These are phyloP conservation scores for Eubasilissa splendida DNA, from an alignment of 2,888 invertebrate genomes.

Conservation along the genomic window DNA sequence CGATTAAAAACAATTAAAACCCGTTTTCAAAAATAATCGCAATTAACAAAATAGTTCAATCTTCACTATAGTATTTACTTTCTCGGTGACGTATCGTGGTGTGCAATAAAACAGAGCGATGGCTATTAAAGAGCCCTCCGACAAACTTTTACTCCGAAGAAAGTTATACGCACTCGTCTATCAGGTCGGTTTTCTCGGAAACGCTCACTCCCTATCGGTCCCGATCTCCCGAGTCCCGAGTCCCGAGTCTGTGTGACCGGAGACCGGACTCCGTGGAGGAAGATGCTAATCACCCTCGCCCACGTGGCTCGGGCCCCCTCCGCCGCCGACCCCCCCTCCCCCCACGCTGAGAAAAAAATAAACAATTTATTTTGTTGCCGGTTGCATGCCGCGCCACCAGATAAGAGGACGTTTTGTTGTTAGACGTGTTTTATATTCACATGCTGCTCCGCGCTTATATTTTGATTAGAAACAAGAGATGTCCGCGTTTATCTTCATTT, in stretches of 20 bases:
- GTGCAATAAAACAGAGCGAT: too few species aligned
- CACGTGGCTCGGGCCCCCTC: neutral
- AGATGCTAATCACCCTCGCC: constrained; percentile 27
- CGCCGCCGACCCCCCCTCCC: neutral
- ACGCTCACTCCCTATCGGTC: neutral
- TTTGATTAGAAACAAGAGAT: constrained; percentile 28
- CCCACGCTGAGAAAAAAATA: neutral
- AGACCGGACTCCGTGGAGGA: constrained; percentile 18
- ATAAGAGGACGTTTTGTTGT: constrained; percentile 26
- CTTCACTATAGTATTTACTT: too few species aligned
- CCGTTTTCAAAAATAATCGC: too few species aligned
- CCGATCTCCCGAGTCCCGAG: neutral
- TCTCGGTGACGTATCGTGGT: too few species aligned
- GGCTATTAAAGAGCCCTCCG: too few species aligned
- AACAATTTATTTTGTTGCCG: neutral
- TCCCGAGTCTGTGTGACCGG: constrained; percentile 16
- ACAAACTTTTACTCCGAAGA: neutral
- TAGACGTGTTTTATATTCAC: neutral
- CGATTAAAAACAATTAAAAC: too few species aligned
- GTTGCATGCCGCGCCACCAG: constrained; percentile 42
- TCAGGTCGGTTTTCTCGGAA: constrained; percentile 31
- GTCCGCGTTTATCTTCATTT: neutral
- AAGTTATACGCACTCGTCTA: constrained; percentile 8
- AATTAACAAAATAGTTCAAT: too few species aligned
- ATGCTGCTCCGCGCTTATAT: constrained; percentile 5